These are phyloP conservation scores for Drosophila fuyamai DNA, from an alignment of 1,140 invertebrate genomes.

Conservation along the genomic window DNA sequence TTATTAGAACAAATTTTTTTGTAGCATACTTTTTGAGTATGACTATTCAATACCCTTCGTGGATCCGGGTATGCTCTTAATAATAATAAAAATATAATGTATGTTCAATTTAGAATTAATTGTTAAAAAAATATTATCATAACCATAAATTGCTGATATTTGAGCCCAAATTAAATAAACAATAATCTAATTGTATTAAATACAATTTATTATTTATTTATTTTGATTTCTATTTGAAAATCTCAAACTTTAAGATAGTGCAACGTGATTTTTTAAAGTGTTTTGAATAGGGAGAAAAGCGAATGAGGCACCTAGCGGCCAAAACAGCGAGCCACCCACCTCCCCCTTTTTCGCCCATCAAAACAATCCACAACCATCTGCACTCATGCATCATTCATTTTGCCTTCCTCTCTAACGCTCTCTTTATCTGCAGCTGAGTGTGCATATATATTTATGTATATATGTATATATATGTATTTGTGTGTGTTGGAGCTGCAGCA, in stretches of 20 bases:
- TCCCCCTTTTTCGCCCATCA: conserved; percentile 1
- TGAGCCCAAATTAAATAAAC: background rate
- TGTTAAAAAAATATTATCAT: too few relatives aligned
- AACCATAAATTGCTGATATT: background rate
- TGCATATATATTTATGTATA: background rate
- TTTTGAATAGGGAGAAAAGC: conserved; percentile 17
- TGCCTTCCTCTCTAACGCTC: conserved; percentile 23
- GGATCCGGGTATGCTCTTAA: too few relatives aligned
- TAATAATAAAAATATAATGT: too few relatives aligned
- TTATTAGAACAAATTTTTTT: too few relatives aligned
- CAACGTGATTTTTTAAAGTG: background rate
- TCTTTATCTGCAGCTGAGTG: conserved; percentile 43
- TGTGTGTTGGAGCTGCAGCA: conserved; percentile 38
- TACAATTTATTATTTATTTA: too few relatives aligned
- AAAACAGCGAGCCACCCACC: conserved; percentile 5
- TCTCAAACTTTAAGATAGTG: too few relatives aligned
- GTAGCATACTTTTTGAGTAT: too few relatives aligned
- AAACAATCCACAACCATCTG: conserved; percentile 39
- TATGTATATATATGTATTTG: conserved; percentile 13
- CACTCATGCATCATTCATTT: conserved; percentile 73
- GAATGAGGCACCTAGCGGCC: conserved; percentile 53
- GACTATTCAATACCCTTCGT: too few relatives aligned
- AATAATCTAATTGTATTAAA: too few relatives aligned
- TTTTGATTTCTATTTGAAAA: too few relatives aligned
- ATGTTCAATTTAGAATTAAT: too few relatives aligned